Evolutionary conservation across 2,113 vertebrate genomes (phyloP).

Genomic region (Caloenas nicobarica): DNA sequence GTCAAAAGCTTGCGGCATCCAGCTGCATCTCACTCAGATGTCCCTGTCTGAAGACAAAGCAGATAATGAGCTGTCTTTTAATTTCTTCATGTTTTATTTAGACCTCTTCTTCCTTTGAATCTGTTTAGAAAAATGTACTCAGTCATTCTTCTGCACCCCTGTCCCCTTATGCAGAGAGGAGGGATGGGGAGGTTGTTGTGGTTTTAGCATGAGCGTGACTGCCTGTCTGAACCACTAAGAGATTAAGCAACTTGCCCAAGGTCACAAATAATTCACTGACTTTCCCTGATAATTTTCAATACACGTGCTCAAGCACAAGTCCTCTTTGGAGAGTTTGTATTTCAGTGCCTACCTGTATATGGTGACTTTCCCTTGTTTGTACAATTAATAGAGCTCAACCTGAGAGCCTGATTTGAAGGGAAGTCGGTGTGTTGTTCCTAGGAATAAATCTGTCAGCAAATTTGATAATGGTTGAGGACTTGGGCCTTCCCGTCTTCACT

Average conservation of each 20-base stretch:
- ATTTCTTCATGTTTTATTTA: neutral
- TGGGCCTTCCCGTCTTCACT: neutral
- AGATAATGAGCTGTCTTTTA: neutral
- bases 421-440: neutral
- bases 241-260: neutral
- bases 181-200: neutral
- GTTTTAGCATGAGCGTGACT: neutral
- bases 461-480: neutral
- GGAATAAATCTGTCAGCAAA: neutral
- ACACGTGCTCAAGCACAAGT: neutral
- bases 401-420: neutral
- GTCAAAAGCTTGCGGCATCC: neutral
- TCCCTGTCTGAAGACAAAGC: neutral
- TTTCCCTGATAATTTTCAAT: conserved; percentile 7
- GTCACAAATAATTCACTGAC: neutral
- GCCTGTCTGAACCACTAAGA: neutral
- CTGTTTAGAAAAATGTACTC: neutral
- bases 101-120: neutral
- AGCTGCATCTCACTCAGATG: neutral
- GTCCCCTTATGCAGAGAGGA: neutral
- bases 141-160: neutral
- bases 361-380: neutral
- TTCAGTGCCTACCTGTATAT: neutral
- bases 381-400: neutral
- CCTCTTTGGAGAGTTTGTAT: neutral